Percentiles rank a stretch among this genome's conserved stretches.
phyloP scores from a whole-genome alignment of 2,888 invertebrate species.

The Dione juno region DNA sequence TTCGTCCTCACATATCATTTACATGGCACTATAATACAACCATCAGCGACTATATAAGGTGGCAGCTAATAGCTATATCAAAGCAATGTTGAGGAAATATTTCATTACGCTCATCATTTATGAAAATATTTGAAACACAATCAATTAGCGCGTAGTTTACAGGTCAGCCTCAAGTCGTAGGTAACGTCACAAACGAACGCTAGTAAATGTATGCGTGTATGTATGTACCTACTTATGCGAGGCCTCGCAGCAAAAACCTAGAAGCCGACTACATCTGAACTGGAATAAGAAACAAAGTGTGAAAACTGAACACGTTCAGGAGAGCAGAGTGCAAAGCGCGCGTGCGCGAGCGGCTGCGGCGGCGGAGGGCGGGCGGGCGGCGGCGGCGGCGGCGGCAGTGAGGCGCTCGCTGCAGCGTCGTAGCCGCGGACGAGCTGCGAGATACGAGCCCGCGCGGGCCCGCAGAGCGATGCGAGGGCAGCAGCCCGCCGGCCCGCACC shows the following conservation, averaged over 20 bases:
- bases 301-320: not conserved
- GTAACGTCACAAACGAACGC: not conserved
- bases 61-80: too few relatives aligned
- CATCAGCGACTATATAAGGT: too few relatives aligned
- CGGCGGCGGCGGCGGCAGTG: slow-evolving; percentile 30
- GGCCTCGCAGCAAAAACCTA: not conserved
- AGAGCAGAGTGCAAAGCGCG: slow-evolving; percentile 27
- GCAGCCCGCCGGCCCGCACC: slow-evolving; percentile 22
- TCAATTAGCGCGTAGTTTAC: not conserved
- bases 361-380: slow-evolving; percentile 30
- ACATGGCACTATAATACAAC: too few relatives aligned
- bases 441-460: slow-evolving; percentile 31
- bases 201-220: not conserved
- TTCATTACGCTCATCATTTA: too few relatives aligned
- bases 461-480: slow-evolving; percentile 31
- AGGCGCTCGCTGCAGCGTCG: slow-evolving; percentile 25
- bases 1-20: too few relatives aligned
- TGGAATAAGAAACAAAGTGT: not conserved
- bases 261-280: not conserved
- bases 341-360: slow-evolving; percentile 31
- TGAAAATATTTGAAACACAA: not conserved
- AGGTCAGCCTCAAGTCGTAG: slow-evolving; percentile 5
- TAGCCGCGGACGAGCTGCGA: slow-evolving; percentile 30
- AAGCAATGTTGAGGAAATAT: too few relatives aligned
- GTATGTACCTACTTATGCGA: not conserved